A percentile compares a stretch with the other conserved stretches of the same genome.
These are phyloP conservation scores for Carapus acus DNA, from an alignment of 2,797 vertebrate species.

Conservation along the genomic window DNA sequence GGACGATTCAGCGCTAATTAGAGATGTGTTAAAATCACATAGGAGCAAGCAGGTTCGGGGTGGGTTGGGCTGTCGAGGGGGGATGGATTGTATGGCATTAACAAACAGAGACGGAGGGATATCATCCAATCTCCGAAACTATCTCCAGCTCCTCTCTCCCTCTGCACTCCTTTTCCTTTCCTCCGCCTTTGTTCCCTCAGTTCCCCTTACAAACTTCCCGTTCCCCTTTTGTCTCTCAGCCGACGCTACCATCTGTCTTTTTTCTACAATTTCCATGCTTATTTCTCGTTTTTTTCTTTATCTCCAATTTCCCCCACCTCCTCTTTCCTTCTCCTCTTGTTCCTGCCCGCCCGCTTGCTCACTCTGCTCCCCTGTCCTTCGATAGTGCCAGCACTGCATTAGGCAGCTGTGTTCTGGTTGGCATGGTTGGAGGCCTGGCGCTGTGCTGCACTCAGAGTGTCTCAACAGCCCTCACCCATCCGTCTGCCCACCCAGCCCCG, in stretches of 20 bases:
- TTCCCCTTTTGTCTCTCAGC: constrained; percentile 48
- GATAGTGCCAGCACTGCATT: constrained; percentile 87
- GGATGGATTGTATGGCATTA: constrained; percentile 70
- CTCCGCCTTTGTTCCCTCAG: constrained; percentile 53
- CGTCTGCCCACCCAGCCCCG: constrained; percentile 54
- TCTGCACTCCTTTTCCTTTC: constrained; percentile 40
- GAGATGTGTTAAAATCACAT: constrained; percentile 74
- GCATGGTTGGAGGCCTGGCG: constrained; percentile 69
- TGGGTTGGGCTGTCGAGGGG: too few species aligned
- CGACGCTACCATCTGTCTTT: constrained; percentile 20
- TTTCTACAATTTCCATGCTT: constrained; percentile 38
- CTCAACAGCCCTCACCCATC: constrained; percentile 56
- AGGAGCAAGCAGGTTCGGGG: too few species aligned
- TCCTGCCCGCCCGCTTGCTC: constrained; percentile 2
- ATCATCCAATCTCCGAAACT: constrained; percentile 64
- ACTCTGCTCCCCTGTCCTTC: constrained; percentile 36
- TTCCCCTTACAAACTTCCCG: constrained; percentile 41
- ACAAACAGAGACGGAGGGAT: constrained; percentile 73
- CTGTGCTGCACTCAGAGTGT: constrained; percentile 53
- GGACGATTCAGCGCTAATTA: constrained; percentile 70
- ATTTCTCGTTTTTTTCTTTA: constrained; percentile 41
- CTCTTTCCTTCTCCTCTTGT: background rate
- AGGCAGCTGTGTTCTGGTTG: constrained; percentile 87
- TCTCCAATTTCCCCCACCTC: constrained; percentile 18
- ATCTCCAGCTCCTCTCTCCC: constrained; percentile 56